A percentile compares a stretch with the other conserved stretches of the same genome.
Conservation (phyloP, 2,797 vertebrate genomes). For the Melanotaenia pygmaea region DNA sequence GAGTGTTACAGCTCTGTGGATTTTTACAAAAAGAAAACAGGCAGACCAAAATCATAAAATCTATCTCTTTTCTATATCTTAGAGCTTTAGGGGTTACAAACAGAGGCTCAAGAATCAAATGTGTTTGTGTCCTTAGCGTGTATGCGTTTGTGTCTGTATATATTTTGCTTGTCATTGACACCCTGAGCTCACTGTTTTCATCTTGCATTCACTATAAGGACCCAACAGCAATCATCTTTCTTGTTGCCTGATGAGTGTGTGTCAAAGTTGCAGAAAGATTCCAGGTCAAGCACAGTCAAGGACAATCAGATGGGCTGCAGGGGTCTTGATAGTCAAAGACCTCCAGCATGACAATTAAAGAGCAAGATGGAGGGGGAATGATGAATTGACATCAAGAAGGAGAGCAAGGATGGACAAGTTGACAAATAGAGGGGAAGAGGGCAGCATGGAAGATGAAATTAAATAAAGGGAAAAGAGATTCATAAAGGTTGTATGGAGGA, state of each 20-base stretch:
- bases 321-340: constrained; percentile 37
- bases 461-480: not conserved
- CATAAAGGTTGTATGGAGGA: not conserved
- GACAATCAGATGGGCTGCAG: constrained; percentile 37
- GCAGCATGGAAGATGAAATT: not conserved
- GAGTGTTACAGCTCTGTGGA: no score
- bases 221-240: constrained; percentile 12
- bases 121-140: not conserved
- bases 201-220: constrained; percentile 13
- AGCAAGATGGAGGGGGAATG: constrained; percentile 3
- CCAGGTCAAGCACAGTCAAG: constrained; percentile 34
- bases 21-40: no score
- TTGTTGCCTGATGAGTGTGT: constrained; percentile 23
- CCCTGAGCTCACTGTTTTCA: constrained; percentile 11
- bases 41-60: no score
- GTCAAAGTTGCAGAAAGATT: constrained; percentile 16
- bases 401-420: not conserved
- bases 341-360: constrained; percentile 51
- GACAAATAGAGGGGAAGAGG: constrained; percentile 10
- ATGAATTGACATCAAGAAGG: not conserved
- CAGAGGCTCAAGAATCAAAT: not conserved
- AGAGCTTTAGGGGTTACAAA: no score
- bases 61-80: no score
- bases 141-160: not conserved
- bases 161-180: not conserved